These are phyloP conservation scores for Drosophila nannoptera DNA, from an alignment of 1,140 invertebrate genomes.

Conservation along the genomic window DNA sequence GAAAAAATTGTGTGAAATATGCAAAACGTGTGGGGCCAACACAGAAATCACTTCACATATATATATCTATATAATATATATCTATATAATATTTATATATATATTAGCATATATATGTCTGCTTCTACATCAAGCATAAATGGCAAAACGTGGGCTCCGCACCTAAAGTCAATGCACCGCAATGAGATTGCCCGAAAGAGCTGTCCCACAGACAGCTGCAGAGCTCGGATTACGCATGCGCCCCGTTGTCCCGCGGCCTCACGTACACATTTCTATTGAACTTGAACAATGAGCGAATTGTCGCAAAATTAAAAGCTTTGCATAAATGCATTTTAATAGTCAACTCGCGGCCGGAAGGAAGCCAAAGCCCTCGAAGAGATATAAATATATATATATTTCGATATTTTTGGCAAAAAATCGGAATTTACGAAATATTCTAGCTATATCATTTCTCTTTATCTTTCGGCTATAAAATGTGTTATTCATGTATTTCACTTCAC, in stretches of 20 bases:
- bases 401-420: no score
- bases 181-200: background rate
- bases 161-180: conserved; percentile 37
- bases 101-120: conserved; percentile 2
- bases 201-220: conserved; percentile 3
- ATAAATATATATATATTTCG: no score
- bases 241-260: conserved; percentile 16
- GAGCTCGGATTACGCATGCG: conserved; percentile 41
- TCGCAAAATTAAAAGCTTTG: background rate
- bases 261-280: background rate
- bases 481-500: background rate
- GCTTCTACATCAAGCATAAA: background rate
- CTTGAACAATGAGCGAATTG: background rate
- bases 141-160: conserved; percentile 2
- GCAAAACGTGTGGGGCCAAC: conserved; percentile 57
- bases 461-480: no score
- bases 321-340: background rate
- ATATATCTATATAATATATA: conserved; percentile 3
- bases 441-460: no score
- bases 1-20: conserved; percentile 70
- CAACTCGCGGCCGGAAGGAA: background rate
- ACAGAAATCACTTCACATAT: background rate
- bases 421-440: no score
- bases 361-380: no score
- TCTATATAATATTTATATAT: background rate